Evolutionary conservation across 2,888 invertebrate species (phyloP).

Genomic region (Lymantria monacha): DNA sequence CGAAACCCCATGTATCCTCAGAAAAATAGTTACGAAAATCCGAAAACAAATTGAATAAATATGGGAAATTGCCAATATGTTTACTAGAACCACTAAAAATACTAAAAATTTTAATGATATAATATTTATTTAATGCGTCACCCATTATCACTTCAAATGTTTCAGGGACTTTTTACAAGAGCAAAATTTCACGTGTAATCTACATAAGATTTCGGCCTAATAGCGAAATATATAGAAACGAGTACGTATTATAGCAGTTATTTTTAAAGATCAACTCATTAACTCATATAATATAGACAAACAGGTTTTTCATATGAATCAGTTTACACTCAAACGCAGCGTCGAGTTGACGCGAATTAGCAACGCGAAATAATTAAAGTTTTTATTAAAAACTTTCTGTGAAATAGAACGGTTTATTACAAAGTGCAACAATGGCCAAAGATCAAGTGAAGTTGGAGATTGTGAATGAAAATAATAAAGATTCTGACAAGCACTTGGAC

Average conservation of each 20-base stretch:
- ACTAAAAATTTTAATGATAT: too few relatives aligned
- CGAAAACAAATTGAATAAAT: too few relatives aligned
- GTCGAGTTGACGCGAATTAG: conserved; percentile 3
- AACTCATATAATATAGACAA: conserved; percentile 11
- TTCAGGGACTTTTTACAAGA: too few relatives aligned
- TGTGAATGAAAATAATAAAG: conserved; percentile 40
- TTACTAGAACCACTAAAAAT: too few relatives aligned
- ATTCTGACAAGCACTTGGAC: conserved; percentile 34
- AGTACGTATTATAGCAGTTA: conserved; percentile 23
- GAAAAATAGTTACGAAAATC: too few relatives aligned
- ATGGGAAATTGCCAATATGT: too few relatives aligned
- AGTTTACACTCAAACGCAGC: conserved; percentile 13
- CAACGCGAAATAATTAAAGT: background rate
- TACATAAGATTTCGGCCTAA: background rate
- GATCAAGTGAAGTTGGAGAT: conserved; percentile 41
- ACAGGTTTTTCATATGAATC: conserved; percentile 4
- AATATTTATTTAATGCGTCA: too few relatives aligned
- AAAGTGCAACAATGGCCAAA: conserved; percentile 30
- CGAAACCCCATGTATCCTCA: too few relatives aligned
- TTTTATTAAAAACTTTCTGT: background rate
- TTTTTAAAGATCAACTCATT: conserved; percentile 52
- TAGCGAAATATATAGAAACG: background rate
- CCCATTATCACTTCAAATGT: too few relatives aligned
- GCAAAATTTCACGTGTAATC: background rate
- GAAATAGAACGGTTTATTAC: background rate